These are phyloP conservation scores for Loxodonta africana DNA, from an alignment of 2,113 vertebrate genomes.

Conservation along the genomic window DNA sequence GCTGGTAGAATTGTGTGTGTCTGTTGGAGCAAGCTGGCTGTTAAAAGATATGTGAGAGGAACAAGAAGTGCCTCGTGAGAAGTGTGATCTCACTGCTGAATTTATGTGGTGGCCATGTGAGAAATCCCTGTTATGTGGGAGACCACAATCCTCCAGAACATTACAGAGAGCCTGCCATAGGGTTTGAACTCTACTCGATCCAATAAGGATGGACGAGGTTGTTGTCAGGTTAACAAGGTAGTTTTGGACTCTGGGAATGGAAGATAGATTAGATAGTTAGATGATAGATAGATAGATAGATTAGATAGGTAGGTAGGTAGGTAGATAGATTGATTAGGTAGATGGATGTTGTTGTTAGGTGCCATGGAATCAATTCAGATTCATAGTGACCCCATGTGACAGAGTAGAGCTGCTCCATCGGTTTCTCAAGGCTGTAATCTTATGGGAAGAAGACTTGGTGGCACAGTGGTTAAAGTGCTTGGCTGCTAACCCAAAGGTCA, in stretches of 20 bases:
- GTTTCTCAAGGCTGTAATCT: too few relatives aligned
- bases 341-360: too few relatives aligned
- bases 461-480: too few relatives aligned
- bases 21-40: background rate
- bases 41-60: constrained; percentile 8
- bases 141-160: background rate
- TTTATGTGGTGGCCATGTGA: background rate
- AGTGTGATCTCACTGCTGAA: background rate
- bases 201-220: background rate
- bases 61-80: background rate
- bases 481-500: too few relatives aligned
- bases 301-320: too few relatives aligned
- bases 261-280: too few relatives aligned
- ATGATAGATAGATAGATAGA: too few relatives aligned
- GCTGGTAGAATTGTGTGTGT: background rate
- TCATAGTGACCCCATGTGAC: too few relatives aligned
- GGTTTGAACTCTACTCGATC: background rate
- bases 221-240: background rate
- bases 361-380: too few relatives aligned
- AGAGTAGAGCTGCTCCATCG: too few relatives aligned
- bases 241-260: background rate
- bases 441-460: too few relatives aligned
- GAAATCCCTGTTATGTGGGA: background rate
- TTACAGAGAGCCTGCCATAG: background rate
- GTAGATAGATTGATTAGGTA: too few relatives aligned